A percentile compares a stretch with the other conserved stretches of the same genome.
These are phyloP conservation scores for Rhinogobius similis DNA, from an alignment of 2,113 vertebrate genomes.

Conservation along the genomic window DNA sequence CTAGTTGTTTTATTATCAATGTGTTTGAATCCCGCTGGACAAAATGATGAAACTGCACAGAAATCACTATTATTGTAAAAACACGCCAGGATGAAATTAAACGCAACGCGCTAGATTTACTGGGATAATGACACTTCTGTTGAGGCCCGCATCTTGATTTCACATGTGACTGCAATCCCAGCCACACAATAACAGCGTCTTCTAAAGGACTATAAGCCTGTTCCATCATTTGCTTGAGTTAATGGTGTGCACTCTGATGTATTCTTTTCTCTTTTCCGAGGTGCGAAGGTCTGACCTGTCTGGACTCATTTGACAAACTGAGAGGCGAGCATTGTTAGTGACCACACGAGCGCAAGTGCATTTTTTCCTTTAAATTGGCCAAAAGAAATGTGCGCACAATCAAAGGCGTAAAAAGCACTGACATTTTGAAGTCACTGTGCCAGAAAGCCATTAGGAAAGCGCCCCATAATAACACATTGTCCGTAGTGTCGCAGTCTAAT, in stretches of 20 bases:
- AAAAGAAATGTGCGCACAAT: constrained; percentile 49
- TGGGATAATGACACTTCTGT: constrained; percentile 59
- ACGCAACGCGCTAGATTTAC: constrained; percentile 57
- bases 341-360: constrained; percentile 46
- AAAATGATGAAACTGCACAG: constrained; percentile 68
- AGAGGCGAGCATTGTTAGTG: constrained; percentile 38
- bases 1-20: constrained; percentile 34
- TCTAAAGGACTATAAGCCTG: constrained; percentile 59
- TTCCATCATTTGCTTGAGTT: constrained; percentile 48
- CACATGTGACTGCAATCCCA: constrained; percentile 56
- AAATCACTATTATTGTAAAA: constrained; percentile 59
- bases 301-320: constrained; percentile 47
- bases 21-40: constrained; percentile 44
- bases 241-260: constrained; percentile 60
- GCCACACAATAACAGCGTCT: constrained; percentile 34
- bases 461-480: constrained; percentile 46
- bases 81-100: constrained; percentile 46
- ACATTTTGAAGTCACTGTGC: constrained; percentile 55
- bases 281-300: constrained; percentile 56
- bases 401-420: constrained; percentile 43
- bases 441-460: constrained; percentile 52
- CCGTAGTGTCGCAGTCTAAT: constrained; percentile 49
- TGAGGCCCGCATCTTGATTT: constrained; percentile 47
- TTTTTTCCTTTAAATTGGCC: constrained; percentile 54
- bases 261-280: constrained; percentile 29